Evolutionary conservation across 64 coral and sea anemone species (phyloP).

Genomic region (Cladopsammia gracilis): DNA sequence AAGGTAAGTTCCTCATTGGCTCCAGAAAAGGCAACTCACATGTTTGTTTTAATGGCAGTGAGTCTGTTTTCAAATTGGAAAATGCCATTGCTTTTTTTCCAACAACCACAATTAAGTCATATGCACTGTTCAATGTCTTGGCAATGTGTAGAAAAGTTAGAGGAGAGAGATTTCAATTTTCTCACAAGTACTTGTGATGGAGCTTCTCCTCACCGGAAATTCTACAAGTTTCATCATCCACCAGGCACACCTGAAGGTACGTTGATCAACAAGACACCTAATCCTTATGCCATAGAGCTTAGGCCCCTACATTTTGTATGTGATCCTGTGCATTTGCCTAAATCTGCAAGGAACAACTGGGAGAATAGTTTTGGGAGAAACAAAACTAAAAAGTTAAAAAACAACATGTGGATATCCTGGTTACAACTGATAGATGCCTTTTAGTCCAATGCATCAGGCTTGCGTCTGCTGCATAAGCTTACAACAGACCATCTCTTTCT

Average conservation of each 20-base stretch:
- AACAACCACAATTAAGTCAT: constrained; percentile 39
- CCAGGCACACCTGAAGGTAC: background rate
- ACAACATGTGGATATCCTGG: constrained; percentile 12
- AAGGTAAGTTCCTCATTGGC: background rate
- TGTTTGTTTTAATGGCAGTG: too few species aligned
- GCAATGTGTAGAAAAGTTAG: constrained; percentile 16
- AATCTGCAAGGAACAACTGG: constrained; percentile 51
- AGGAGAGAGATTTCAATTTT: background rate
- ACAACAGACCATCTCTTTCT: constrained; percentile 36
- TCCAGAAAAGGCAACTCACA: constrained; percentile 63
- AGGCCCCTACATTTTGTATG: constrained; percentile 7
- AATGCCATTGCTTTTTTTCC: constrained; percentile 60
- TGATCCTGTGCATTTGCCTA: constrained; percentile 32
- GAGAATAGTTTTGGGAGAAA: constrained; percentile 55
- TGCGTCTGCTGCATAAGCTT: constrained; percentile 2
- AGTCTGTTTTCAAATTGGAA: constrained; percentile 66
- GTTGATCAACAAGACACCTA: constrained; percentile 16
- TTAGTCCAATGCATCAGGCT: constrained; percentile 18
- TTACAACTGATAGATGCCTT: constrained; percentile 37
- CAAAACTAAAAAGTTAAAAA: constrained; percentile 26
- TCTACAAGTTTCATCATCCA: constrained; percentile 46
- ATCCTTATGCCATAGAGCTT: background rate
- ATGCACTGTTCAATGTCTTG: constrained; percentile 15
- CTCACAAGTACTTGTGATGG: constrained; percentile 35
- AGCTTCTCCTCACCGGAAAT: background rate